Conservation (phyloP, 2,888 invertebrate species). For the Nebria salina region DNA sequence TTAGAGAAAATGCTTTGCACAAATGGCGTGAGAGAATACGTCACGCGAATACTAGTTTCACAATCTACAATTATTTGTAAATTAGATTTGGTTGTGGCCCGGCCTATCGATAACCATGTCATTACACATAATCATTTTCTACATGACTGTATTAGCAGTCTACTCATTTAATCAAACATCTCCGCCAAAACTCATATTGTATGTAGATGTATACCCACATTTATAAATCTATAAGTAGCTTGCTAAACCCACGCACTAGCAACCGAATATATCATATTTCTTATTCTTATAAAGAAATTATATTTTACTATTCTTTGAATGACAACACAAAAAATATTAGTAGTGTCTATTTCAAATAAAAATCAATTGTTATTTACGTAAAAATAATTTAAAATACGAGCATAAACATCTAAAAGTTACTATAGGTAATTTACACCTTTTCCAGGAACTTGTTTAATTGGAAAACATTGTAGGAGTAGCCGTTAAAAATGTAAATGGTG, state of each 20-base stretch:
- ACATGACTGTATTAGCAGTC: not conserved
- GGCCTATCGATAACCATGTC: not conserved
- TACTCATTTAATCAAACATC: not conserved
- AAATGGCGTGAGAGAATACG: constrained; percentile 12
- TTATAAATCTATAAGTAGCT: not conserved
- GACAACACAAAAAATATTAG: not conserved
- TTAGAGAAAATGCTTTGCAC: constrained; percentile 16
- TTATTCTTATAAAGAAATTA: not conserved
- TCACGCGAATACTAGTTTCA: constrained; percentile 7
- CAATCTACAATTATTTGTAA: constrained; percentile 11
- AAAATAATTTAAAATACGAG: too few relatives aligned
- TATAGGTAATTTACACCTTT: too few relatives aligned
- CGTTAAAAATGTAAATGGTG: too few relatives aligned
- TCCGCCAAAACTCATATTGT: not conserved
- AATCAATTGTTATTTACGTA: too few relatives aligned
- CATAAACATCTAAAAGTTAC: too few relatives aligned
- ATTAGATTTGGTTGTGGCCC: constrained; percentile 2
- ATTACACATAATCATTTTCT: not conserved
- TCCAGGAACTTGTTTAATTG: too few relatives aligned
- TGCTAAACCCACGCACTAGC: not conserved
- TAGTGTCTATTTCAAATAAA: not conserved
- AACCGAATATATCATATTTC: not conserved
- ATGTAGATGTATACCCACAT: not conserved
- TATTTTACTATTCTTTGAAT: not conserved
- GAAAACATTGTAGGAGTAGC: too few relatives aligned